Conservation (phyloP, 2,888 invertebrate genomes). For the Uropetala carovei region DNA sequence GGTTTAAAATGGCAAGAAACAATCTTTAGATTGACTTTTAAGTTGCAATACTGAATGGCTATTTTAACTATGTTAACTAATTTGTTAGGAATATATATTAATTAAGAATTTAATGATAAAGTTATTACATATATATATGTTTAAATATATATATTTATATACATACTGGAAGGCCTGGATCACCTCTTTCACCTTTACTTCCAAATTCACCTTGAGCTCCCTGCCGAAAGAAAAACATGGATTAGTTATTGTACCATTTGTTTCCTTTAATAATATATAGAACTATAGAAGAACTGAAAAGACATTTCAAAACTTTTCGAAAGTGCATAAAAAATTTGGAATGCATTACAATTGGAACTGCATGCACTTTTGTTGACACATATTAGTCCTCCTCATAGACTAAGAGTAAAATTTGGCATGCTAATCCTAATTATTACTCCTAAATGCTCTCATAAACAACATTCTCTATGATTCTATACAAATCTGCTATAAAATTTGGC, state of each 20-base stretch:
- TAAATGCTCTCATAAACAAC: conserved; percentile 12
- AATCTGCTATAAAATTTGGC: conserved; percentile 25
- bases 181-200: conserved; percentile 93
- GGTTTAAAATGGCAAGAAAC: no score
- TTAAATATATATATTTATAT: conserved; percentile 64
- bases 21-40: no score
- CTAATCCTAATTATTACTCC: conserved; percentile 15
- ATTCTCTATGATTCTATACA: conserved; percentile 22
- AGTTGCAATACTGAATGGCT: background rate
- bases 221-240: conserved; percentile 75
- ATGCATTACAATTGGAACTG: conserved; percentile 45
- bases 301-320: conserved; percentile 2
- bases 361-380: conserved; percentile 40
- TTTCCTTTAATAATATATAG: conserved; percentile 66
- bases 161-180: conserved; percentile 95
- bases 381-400: conserved; percentile 8
- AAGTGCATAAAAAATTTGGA: background rate
- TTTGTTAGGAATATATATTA: conserved; percentile 15
- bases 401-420: conserved; percentile 37
- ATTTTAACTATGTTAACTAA: background rate
- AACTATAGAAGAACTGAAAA: background rate
- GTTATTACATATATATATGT: background rate
- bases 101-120: background rate
- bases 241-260: conserved; percentile 55
- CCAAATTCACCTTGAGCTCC: conserved; percentile 96